Evolutionary conservation across 2,797 vertebrate genomes (phyloP), one percentile per base, ranked within the genome.

Genomic region (Crocidura indochinensis): DNA sequence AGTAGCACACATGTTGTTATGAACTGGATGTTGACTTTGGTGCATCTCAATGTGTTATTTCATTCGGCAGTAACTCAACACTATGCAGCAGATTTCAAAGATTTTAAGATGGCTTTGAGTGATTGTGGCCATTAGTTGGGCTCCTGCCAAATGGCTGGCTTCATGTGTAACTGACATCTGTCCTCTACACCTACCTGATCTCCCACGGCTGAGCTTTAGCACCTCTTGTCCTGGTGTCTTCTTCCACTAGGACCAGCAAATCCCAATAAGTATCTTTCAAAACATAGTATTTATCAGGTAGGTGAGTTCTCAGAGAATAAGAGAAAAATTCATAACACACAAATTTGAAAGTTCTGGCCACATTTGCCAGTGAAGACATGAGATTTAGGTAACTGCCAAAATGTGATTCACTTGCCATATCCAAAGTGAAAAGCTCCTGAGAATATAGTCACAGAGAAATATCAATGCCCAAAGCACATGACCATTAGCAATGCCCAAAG

Each of bases 401-500:
- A 20, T 44, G 49, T 26, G 60, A 87, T 19, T 94, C 47, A 74
- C 24, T 75, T 84, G 29, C 65, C 46, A 17, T 1, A 3, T 87
- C 49, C 47, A 90, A 76, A 24, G 51, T 64, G 81, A 91, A 90
- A 86, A 71, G n/a, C 74, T 91, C 77, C 90, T 72, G 15, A 94
- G 31, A 69, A 15, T 90, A 67, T 14, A 38, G 60, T 19, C 47
- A 15, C 6, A 60, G 49, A 92, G 75, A 71, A 64, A 72, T 69
- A 67, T 64, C 22, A 73, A 47, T 53, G 74, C 46, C 29, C 44
- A 84, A 71, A 91, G 44, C 49, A 73, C 73, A 83, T 6, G 15
- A 67, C 29, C 72, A 65, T 67, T 84, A 81, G 56, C 17, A 64
- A 91, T 53, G 74, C 46, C 29, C 44, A 84, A 71, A 91, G 44